Base-by-base conservation (phyloP, 2,888 invertebrate genomes). In the Frankliniella intonsa region DNA sequence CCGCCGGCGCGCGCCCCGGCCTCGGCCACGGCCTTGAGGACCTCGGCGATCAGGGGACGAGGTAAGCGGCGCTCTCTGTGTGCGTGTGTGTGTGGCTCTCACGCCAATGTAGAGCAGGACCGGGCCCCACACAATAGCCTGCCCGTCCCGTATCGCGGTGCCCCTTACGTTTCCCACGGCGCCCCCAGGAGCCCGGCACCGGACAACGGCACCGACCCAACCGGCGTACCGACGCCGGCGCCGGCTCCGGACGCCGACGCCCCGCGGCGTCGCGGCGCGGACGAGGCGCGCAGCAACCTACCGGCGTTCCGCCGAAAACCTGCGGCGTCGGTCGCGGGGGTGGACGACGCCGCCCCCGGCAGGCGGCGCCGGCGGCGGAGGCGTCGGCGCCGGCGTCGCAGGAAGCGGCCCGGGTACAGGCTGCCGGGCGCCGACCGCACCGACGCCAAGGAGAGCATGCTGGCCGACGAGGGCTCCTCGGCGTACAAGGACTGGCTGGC, bases 381-480 rank as follows among this genome's bases (percentile, higher is more conserved):
- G n/a, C n/a, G 69, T 22, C n/a, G 22, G 69, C 22, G 69, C 22
- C 22, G 22, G 22, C 22, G 69, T 5, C 69, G 69, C 0, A 69
- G 69, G 69, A 69, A 55, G 55, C 55, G 55, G 55, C 55, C 55
- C 14, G 55, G 55, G 55, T 55, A 11, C 55, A 17, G 55, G 17
- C 55, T 17, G 55, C 55, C 3, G 3, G 38, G 38, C 38, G 38
- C 62, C 62, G 62, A 19, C 65, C 19, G n/a, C 62, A 22, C 27
- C 19, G 55, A 81, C 51, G 51, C 81, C 55, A 81, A 81, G 81
- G 81, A 81, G 51, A 50, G 50, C 27, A 19, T 81, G 81, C 51
- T 81, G 51, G 55, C 49, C n/a, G 81, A 81, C 51, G 51, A 81
- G 51, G 81, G 81, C 22, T 81, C 81, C 19, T 50, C 51, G 81